A percentile compares a stretch with the other conserved stretches of the same genome.
These are phyloP conservation scores for Todiramphus saurophagus DNA, from an alignment of 2,113 vertebrate species.

Conservation along the genomic window DNA sequence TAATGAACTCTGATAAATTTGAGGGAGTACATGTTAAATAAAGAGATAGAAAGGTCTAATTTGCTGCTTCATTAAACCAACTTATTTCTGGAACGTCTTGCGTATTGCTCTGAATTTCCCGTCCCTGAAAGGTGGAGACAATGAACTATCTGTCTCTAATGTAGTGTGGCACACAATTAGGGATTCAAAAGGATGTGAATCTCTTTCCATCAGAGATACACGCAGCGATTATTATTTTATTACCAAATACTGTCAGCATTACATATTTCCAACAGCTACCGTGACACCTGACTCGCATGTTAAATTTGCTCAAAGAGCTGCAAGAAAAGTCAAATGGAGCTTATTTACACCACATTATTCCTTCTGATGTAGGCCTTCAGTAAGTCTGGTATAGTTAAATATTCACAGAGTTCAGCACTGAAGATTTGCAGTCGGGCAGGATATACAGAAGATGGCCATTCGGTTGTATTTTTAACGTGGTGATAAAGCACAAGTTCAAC, in stretches of 20 bases:
- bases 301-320: conserved; percentile 3
- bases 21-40: conserved; percentile 79
- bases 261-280: conserved; percentile 50
- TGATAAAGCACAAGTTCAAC: not conserved
- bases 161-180: conserved; percentile 77
- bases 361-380: not conserved
- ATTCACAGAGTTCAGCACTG: not conserved
- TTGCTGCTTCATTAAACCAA: conserved; percentile 80
- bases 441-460: not conserved
- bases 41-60: conserved; percentile 81
- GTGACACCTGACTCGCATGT: conserved; percentile 57
- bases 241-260: conserved; percentile 68
- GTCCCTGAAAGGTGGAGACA: conserved; percentile 71
- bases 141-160: conserved; percentile 71
- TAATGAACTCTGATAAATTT: conserved; percentile 77
- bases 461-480: not conserved
- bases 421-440: not conserved
- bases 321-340: not conserved
- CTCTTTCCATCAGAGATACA: conserved; percentile 75
- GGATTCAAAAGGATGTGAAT: conserved; percentile 74
- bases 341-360: not conserved
- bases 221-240: conserved; percentile 73
- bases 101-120: conserved; percentile 75
- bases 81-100: conserved; percentile 74
- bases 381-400: not conserved